Base-by-base conservation (phyloP, 2,888 invertebrate species). In the Dioctria rufipes region DNA sequence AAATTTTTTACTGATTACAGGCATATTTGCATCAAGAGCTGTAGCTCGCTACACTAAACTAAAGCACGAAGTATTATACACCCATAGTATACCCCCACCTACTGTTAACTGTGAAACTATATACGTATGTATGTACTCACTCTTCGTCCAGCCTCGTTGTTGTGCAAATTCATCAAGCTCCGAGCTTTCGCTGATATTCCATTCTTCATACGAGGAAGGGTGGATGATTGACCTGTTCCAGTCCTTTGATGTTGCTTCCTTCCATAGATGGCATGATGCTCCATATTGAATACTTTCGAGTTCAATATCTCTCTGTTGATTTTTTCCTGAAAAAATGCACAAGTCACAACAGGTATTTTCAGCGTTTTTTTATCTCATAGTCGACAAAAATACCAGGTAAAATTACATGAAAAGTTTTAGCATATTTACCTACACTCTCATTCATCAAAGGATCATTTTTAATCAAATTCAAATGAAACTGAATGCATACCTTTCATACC, bases 141-240 rank as follows among this genome's bases (percentile, higher is more conserved):
- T 93, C 97, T 92, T 87, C 99, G 91, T 9, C 99, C 99, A 54
- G 98, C 99, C 89, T 99, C 98, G 89, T 99, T 99, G 90, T 99
- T 99, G 89, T 98, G 98, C 79, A 98, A 90, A 90, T 99, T 98
- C 97, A 99, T 98, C 83, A 98, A 91, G 86, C 95, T 94, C 60
- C 96, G 90, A 2, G 96, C 97, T 84, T 89, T 89, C 42, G 83
- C 84, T 60, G 86, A 85, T 80, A 85, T 83, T 39, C 85, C 83
- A 81, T 85, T 86, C 83, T 86, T 87, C 83, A 86, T 75, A 11
- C 83, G 82, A 67, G 80, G 79, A 13, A 81, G 25, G 5, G 65
- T 43, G 9, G 65, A 83, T 82, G 86, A 71, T 9, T 77, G 77
- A 3, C 77, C 63, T 4, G 43, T 37, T 46, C 78, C 78, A 9